Evolutionary conservation across 2,888 invertebrate genomes (phyloP).

Genomic region (Ferdinandea cuprea): DNA sequence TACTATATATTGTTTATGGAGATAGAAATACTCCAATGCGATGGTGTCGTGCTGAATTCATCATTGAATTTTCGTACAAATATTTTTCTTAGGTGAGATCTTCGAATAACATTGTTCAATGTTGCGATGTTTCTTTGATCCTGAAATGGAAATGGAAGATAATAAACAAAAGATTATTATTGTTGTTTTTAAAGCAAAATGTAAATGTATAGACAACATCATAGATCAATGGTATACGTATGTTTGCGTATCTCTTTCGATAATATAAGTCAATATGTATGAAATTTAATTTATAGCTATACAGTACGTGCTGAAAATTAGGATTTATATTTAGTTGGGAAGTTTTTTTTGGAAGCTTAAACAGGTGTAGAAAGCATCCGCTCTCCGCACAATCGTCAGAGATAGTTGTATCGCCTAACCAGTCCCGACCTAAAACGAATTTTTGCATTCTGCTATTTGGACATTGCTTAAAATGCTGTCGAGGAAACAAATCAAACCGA

Average conservation of each 20-base stretch:
- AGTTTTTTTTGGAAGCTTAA: no score
- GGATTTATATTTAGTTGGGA: no score
- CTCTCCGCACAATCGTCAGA: no score
- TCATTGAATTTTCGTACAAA: constrained; percentile 78
- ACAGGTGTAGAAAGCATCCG: no score
- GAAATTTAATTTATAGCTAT: no score
- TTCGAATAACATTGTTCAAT: constrained; percentile 79
- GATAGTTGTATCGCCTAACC: no score
- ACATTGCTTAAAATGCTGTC: no score
- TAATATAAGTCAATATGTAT: no score
- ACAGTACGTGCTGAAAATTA: no score
- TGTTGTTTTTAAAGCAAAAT: background rate
- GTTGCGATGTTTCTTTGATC: constrained; percentile 64
- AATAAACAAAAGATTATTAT: constrained; percentile 26
- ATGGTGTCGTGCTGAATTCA: constrained; percentile 83
- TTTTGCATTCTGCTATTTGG: no score
- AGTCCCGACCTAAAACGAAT: no score
- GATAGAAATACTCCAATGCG: constrained; percentile 83
- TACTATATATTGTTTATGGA: constrained; percentile 78
- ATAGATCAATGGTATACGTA: background rate
- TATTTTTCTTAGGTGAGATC: constrained; percentile 78
- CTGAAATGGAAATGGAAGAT: constrained; percentile 66
- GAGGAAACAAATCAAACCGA: no score
- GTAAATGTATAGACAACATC: background rate
- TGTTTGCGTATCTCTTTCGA: background rate